A percentile compares a stretch with the other conserved stretches of the same genome.
These are phyloP conservation scores for Grantiella picta DNA, from an alignment of 2,113 vertebrate species.

Conservation along the genomic window DNA sequence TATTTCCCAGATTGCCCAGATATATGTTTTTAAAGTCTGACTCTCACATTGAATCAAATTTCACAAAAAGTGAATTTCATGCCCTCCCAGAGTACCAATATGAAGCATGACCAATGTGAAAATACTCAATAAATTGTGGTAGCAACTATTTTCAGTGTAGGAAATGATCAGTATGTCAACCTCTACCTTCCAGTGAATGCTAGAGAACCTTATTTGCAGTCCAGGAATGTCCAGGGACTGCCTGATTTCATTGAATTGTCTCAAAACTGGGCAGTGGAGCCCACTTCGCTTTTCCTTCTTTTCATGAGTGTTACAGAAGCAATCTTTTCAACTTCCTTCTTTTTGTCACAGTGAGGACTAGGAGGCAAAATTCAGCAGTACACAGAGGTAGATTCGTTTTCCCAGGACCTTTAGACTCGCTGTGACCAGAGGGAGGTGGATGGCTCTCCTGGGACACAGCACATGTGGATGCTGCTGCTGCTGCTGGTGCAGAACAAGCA, in stretches of 20 bases:
- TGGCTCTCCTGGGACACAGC: not conserved
- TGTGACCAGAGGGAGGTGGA: not conserved
- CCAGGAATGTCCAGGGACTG: not conserved
- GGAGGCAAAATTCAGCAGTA: not conserved
- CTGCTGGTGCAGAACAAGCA: accelerated
- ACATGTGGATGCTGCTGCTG: not conserved
- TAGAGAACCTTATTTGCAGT: not conserved
- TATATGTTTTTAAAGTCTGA: not conserved
- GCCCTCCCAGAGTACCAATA: not conserved
- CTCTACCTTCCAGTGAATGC: not conserved
- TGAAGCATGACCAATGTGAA: not conserved
- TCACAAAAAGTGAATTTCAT: not conserved
- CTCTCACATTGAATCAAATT: not conserved
- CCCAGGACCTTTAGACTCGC: not conserved
- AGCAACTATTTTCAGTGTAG: not conserved
- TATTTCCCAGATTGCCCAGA: too few relatives aligned
- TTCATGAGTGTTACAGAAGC: not conserved
- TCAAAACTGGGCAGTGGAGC: not conserved
- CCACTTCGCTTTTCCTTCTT: not conserved
- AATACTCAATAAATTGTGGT: not conserved
- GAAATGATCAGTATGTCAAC: not conserved
- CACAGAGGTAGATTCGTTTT: not conserved
- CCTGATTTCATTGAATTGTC: not conserved
- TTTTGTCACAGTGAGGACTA: not conserved
- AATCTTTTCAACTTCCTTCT: not conserved